phyloP scores from a whole-genome alignment of 1,140 invertebrate species.

The Aphaenogaster ashmeadi region DNA sequence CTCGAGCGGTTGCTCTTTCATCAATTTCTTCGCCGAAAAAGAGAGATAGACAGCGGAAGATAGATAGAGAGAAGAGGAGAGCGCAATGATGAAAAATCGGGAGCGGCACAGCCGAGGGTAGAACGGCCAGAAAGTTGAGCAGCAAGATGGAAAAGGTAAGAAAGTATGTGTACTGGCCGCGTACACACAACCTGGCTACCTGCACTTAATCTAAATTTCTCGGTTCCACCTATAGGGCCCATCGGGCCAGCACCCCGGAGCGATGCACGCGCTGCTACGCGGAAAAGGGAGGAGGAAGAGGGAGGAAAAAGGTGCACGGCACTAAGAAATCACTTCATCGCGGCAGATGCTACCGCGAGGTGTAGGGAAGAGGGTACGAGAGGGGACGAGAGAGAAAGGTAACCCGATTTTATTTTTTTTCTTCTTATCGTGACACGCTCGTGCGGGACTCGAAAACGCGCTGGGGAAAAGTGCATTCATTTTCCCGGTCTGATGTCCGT shows the following conservation, averaged over 20 bases:
- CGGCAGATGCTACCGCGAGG: slow-evolving; percentile 78
- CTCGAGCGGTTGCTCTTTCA: slow-evolving; percentile 51
- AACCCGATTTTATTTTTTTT: slow-evolving; percentile 22
- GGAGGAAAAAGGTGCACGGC: slow-evolving; percentile 70
- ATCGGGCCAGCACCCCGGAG: slow-evolving; percentile 60
- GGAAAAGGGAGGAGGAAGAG: slow-evolving; percentile 33
- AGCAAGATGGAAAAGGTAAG: slow-evolving; percentile 2
- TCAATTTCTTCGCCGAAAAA: slow-evolving; percentile 67
- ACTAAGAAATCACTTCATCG: slow-evolving; percentile 81
- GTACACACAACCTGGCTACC: slow-evolving; percentile 56
- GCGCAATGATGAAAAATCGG: slow-evolving; percentile 21
- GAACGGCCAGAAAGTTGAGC: neutral
- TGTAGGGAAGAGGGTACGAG: slow-evolving; percentile 15
- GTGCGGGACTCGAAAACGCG: slow-evolving; percentile 29
- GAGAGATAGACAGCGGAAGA: neutral
- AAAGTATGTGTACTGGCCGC: slow-evolving; percentile 51
- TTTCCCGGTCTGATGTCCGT: slow-evolving; percentile 60
- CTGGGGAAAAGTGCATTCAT: slow-evolving; percentile 70
- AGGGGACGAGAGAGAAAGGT: slow-evolving; percentile 56
- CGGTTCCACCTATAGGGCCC: slow-evolving; percentile 54
- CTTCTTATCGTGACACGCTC: slow-evolving; percentile 32
- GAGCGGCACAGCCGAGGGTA: neutral
- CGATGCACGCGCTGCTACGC: slow-evolving; percentile 55
- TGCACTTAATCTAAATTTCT: slow-evolving; percentile 72
- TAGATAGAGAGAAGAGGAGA: neutral